Percentiles rank a stretch among this genome's conserved stretches.
phyloP scores from a whole-genome alignment of 2,797 vertebrate genomes.

The Myotis pilosus region DNA sequence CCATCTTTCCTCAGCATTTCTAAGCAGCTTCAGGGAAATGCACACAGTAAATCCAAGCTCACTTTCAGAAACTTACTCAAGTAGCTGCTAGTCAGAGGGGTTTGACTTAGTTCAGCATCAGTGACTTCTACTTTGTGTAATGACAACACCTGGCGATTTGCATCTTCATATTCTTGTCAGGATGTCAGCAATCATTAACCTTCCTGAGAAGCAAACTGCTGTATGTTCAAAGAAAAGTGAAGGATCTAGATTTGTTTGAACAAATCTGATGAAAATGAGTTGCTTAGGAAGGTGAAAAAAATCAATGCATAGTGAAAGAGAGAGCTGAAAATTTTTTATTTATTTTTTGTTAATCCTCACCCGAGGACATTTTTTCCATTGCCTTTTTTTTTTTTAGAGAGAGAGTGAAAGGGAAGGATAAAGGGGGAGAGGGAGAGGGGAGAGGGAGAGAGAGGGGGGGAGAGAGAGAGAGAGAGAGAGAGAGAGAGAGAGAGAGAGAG shows the following conservation, averaged over 20 bases:
- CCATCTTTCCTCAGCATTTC: neutral
- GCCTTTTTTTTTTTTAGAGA: too few species aligned
- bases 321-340: neutral
- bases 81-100: neutral
- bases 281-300: conserved; percentile 62
- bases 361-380: too few species aligned
- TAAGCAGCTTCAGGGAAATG: conserved; percentile 13
- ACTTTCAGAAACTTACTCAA: neutral
- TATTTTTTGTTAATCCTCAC: too few species aligned
- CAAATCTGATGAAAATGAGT: conserved; percentile 40
- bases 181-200: conserved; percentile 49
- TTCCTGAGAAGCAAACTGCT: conserved; percentile 58
- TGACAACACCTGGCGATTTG: conserved; percentile 47
- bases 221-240: conserved; percentile 14
- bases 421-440: too few species aligned
- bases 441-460: too few species aligned
- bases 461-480: too few species aligned
- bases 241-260: conserved; percentile 53
- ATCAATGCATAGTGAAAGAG: neutral
- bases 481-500: too few species aligned
- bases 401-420: too few species aligned
- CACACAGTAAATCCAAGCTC: neutral
- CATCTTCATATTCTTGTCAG: conserved; percentile 23
- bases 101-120: conserved; percentile 1
- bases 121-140: neutral